Evolutionary conservation across 2,888 invertebrate genomes (phyloP).

Genomic region (Acleris holmiana): DNA sequence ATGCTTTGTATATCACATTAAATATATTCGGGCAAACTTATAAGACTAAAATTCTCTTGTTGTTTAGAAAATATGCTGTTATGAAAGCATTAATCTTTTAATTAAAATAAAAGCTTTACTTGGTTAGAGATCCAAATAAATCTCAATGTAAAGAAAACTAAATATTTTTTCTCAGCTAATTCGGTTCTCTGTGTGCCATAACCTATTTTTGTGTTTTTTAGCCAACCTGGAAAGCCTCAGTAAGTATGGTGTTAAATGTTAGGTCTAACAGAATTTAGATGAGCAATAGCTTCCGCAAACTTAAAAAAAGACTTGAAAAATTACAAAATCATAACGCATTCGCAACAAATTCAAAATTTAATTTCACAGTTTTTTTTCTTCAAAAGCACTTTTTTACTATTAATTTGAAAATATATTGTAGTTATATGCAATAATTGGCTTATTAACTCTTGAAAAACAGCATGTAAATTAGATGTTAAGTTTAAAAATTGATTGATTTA

Average conservation of each 20-base stretch:
- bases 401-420: not conserved
- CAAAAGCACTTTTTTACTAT: not conserved
- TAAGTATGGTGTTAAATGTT: constrained; percentile 54
- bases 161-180: not conserved
- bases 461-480: too few relatives aligned
- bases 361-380: constrained; percentile 4
- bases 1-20: not conserved
- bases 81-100: too few relatives aligned
- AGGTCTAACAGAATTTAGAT: not conserved
- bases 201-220: constrained; percentile 63
- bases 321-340: constrained; percentile 18
- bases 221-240: constrained; percentile 88
- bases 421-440: constrained; percentile 19
- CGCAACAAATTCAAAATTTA: constrained; percentile 6
- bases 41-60: too few relatives aligned
- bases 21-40: too few relatives aligned
- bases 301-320: not conserved
- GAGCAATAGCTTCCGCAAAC: not conserved
- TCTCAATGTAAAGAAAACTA: constrained; percentile 1
- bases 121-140: not conserved
- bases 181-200: constrained; percentile 13
- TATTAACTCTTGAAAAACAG: constrained; percentile 4
- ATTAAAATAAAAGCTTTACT: not conserved
- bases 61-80: too few relatives aligned
- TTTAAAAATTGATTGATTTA: too few relatives aligned